Evolutionary conservation across 2,888 invertebrate genomes (phyloP), one percentile per base, ranked within the genome.

Genomic region (Mongoloraphidia duomilia): DNA sequence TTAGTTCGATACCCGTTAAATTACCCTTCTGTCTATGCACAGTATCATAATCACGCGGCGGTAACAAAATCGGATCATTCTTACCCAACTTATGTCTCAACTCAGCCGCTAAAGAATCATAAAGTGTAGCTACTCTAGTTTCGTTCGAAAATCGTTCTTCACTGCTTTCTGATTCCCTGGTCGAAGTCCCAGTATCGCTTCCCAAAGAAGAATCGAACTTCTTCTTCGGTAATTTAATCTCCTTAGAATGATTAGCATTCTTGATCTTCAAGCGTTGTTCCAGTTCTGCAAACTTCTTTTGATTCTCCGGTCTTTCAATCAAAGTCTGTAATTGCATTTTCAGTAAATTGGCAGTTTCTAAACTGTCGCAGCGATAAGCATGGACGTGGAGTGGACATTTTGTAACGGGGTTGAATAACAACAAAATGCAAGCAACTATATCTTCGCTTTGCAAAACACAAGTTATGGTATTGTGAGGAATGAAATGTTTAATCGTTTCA

Each of bases 381-480:
- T 97, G 96, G 3, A 94, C 92, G 64, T 96, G 95, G 33, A 96
- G 82, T 0, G 94, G 94, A 64, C 92, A 91, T 57, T 89, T 86
- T 9, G 94, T 94, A 49, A 90, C 82, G 0, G 95, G 94, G 71
- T 96, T 96, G 65, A 90, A 93, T 1, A 96, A 79, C 43, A 96
- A 74, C 55, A 95, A 76, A 49, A 96, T 92, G 59, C 91, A 91
- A 2, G 93, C 91, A 41, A 96, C 94, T 40, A 95, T 82, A 63
- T 97, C 96, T 49, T 88, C 89, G 51, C 88, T 84, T 57, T 91
- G 90, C 59, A 86, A 83, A 13, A 89, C 89, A 64, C 87, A 91
- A 42, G 94, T 89, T 64, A 94, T 86, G 63, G 91, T 90, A 69
- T 91, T 87, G 65, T 91, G 90, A 1, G 93, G 92, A 55, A 94